Base-by-base conservation (phyloP, 1,140 invertebrate species). In the Phthorimaea operculella region DNA sequence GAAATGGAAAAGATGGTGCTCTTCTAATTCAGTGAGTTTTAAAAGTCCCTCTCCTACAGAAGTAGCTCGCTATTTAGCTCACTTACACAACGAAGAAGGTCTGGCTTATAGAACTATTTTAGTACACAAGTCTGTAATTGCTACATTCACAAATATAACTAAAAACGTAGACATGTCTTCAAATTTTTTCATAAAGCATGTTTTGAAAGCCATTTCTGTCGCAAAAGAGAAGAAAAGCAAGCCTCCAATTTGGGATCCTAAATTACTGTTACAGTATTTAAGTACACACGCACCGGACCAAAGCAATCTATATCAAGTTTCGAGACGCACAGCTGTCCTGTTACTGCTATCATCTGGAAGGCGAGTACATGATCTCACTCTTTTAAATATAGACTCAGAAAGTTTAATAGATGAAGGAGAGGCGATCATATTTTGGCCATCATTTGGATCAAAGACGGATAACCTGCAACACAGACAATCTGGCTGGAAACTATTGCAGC, bases 381-480 rank as follows among this genome's bases (percentile, higher is more conserved):
- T 52, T 21, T 15, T 52, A 14, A 34, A 36, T 10, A 52, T 52
- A 34, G 14, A 15, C 14, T 18, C 45, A 8, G 15, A 47, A 14
- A 11, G 15, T 16, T 18, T 47, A 3, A 16, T 10, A 47, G 14
- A 16, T 14, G 15, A 16, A 47, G 45, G 15, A 14, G 17, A 47
- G 14, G 14, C 4, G 17, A 10, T 47, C 4, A 47, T 47, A 9
- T 47, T 47, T 47, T 16, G 45, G 17, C 45, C 45, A 18, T 9
- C 11, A 15, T 47, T 47, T 18, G 45, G 51, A 14, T 52, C 51
- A n/a, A 52, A 52, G n/a, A 52, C 51, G 7, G 51, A 52, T 39
- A 21, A 4, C 12, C 0, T n/a, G 4, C 34, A 21, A n/a, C n/a
- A 33, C 11, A 34, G 33, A 17, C 51, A 52, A 33, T 52, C 51